Conservation (phyloP, 1,140 invertebrate species). For the Stegodyphus dumicola region DNA sequence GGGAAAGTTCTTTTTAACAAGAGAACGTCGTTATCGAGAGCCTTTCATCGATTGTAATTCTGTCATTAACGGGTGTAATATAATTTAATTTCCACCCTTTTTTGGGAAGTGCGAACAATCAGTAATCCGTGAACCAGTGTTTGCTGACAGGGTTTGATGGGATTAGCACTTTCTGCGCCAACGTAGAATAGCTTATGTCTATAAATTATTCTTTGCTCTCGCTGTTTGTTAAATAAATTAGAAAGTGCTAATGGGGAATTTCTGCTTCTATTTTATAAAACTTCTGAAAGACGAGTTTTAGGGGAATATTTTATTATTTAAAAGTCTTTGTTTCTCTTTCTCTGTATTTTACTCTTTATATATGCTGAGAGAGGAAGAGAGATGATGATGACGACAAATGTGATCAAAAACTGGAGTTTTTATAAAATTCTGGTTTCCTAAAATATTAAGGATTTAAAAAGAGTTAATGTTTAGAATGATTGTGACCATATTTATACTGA, state of each 20-base stretch:
- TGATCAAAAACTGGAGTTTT: too few relatives aligned
- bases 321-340: too few relatives aligned
- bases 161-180: conserved; percentile 5
- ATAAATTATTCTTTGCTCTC: conserved; percentile 22
- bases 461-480: too few relatives aligned
- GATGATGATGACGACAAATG: too few relatives aligned
- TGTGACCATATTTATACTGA: too few relatives aligned
- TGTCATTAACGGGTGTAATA: conserved; percentile 47
- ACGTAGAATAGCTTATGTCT: conserved; percentile 29
- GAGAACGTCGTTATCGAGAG: conserved; percentile 28
- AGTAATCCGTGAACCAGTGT: conserved; percentile 32
- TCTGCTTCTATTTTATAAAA: background rate
- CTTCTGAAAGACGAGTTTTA: conserved; percentile 8
- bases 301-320: too few relatives aligned
- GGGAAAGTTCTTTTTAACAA: conserved; percentile 35
- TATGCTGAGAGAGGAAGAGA: too few relatives aligned
- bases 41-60: conserved; percentile 40
- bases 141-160: conserved; percentile 39
- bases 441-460: too few relatives aligned
- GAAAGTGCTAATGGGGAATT: background rate
- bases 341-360: too few relatives aligned
- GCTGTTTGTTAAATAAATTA: conserved; percentile 46
- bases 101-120: conserved; percentile 37
- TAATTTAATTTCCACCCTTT: conserved; percentile 45
- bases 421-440: too few relatives aligned